Conservation (phyloP, 2,888 invertebrate species). For the Bombyx huttoni region DNA sequence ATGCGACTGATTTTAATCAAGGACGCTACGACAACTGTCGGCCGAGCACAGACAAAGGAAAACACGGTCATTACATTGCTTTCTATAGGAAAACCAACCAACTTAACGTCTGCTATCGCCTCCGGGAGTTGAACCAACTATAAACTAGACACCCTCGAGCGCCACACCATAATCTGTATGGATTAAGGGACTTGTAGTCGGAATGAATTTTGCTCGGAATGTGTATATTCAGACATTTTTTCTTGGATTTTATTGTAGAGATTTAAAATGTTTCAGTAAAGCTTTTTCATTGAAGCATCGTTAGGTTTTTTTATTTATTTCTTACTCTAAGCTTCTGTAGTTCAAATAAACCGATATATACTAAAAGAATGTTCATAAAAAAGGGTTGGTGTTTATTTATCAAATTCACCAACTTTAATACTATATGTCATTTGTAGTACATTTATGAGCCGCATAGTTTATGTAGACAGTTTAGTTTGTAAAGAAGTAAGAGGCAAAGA, state of each 20-base stretch:
- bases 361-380: too few species aligned
- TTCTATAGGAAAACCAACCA: constrained; percentile 26
- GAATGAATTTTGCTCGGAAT: background rate
- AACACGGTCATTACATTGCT: constrained; percentile 33
- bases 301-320: too few species aligned
- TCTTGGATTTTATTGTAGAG: background rate
- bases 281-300: too few species aligned
- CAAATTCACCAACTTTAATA: too few species aligned
- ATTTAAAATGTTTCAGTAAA: background rate
- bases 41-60: constrained; percentile 26
- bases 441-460: constrained; percentile 26
- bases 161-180: background rate
- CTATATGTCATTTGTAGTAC: too few species aligned
- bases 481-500: constrained; percentile 33
- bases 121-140: constrained; percentile 1
- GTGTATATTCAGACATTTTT: background rate
- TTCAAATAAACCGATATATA: too few species aligned
- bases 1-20: constrained; percentile 32
- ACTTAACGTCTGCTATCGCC: constrained; percentile 22
- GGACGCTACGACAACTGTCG: constrained; percentile 21
- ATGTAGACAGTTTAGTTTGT: constrained; percentile 35
- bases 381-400: too few species aligned
- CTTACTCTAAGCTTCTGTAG: too few species aligned
- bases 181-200: background rate
- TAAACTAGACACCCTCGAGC: background rate